Conservation (phyloP, 2,888 invertebrate genomes). For the Campoplex nolae region DNA sequence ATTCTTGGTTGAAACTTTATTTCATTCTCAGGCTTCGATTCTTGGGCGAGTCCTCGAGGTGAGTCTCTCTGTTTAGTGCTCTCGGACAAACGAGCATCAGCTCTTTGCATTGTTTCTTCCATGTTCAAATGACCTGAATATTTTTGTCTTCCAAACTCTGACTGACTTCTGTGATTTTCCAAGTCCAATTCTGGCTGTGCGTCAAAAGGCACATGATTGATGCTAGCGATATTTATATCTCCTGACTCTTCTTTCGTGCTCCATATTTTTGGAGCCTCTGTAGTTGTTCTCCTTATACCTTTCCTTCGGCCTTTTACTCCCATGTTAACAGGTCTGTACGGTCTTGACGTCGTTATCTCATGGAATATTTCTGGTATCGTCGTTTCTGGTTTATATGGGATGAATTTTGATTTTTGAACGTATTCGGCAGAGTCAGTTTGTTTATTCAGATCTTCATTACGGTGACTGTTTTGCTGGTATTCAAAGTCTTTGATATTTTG, state of each 20-base stretch:
- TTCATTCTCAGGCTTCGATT: neutral
- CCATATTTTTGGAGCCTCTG: conserved; percentile 60
- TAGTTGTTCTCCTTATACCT: conserved; percentile 73
- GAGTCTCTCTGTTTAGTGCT: neutral
- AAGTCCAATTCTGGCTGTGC: conserved; percentile 53
- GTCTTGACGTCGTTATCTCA: conserved; percentile 59
- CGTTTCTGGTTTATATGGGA: neutral
- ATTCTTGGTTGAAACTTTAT: conserved; percentile 73
- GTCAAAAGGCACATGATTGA: conserved; percentile 13
- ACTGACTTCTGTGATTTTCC: neutral
- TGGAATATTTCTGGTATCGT: conserved; percentile 18
- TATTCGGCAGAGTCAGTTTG: conserved; percentile 46
- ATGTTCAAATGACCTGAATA: neutral
- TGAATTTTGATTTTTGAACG: conserved; percentile 7
- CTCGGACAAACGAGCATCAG: neutral
- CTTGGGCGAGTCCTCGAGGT: neutral
- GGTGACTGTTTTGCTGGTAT: conserved; percentile 14
- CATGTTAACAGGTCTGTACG: neutral
- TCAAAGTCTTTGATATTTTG: neutral
- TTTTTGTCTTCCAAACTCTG: neutral
- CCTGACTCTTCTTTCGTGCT: conserved; percentile 23
- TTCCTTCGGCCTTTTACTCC: conserved; percentile 44
- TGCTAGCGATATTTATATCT: conserved; percentile 30
- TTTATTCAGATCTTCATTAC: conserved; percentile 44
- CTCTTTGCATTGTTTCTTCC: neutral